Percentiles rank a stretch among this genome's conserved stretches.
Evolutionary conservation across 2,888 invertebrate genomes (phyloP).

Genomic region (Spialia ferax): DNA sequence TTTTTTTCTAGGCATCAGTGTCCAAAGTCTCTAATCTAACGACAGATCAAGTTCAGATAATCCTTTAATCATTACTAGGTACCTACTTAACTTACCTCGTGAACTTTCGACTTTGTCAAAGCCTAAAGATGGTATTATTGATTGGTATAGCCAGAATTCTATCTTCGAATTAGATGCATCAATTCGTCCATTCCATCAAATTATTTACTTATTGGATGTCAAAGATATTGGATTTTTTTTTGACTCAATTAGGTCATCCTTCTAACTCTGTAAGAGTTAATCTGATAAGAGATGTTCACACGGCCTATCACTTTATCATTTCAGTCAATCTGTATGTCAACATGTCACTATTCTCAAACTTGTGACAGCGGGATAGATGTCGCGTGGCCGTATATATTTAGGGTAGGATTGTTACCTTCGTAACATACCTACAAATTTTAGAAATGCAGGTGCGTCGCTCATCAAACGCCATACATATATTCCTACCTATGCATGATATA

Average conservation of each 20-base stretch:
- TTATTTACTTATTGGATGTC: not conserved
- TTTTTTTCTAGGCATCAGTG: too few relatives aligned
- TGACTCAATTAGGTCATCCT: slow-evolving; percentile 9
- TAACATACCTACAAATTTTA: not conserved
- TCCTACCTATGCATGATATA: not conserved
- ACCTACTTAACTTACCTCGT: too few relatives aligned
- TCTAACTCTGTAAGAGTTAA: not conserved
- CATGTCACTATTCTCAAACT: slow-evolving; percentile 49
- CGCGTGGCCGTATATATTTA: not conserved
- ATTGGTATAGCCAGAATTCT: too few relatives aligned
- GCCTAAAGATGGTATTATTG: too few relatives aligned
- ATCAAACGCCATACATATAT: not conserved
- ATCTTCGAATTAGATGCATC: too few relatives aligned
- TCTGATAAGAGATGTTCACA: slow-evolving; percentile 72
- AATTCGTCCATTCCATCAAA: too few relatives aligned
- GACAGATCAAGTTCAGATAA: too few relatives aligned
- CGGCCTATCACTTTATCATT: slow-evolving; percentile 63
- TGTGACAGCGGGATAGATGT: slow-evolving; percentile 8
- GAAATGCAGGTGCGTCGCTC: not conserved
- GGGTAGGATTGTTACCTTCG: too few relatives aligned
- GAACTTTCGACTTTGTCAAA: too few relatives aligned
- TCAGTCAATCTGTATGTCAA: slow-evolving; percentile 52
- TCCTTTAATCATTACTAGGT: too few relatives aligned
- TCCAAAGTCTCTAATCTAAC: too few relatives aligned
- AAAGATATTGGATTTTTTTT: not conserved